Evolutionary conservation across 37 sponge, comb jelly and placozoan genomes (phyloP).

Genomic region (Crambe crambe): DNA sequence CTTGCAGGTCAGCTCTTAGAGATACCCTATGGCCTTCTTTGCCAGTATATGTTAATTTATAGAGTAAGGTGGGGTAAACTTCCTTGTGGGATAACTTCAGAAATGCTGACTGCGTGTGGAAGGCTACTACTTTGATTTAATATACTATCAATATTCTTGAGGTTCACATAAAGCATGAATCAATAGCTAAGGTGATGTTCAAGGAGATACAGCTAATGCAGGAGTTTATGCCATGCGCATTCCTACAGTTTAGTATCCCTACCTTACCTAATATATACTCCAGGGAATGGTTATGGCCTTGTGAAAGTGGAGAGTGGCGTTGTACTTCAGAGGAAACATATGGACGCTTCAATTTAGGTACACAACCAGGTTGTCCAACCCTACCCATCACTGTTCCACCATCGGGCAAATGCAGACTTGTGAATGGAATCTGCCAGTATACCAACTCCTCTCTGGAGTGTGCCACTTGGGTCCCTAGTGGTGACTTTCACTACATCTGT

Average conservation of each 20-base stretch:
- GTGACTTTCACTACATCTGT: conserved; percentile 11
- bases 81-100: not conserved
- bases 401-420: not conserved
- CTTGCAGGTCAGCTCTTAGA: not conserved
- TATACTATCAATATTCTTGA: too few relatives aligned
- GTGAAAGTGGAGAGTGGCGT: not conserved
- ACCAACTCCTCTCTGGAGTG: conserved; percentile 4
- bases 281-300: not conserved
- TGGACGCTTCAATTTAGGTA: not conserved
- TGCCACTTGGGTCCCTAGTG: conserved; percentile 2
- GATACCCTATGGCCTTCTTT: too few relatives aligned
- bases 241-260: too few relatives aligned
- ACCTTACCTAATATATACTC: too few relatives aligned
- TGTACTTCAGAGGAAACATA: conserved; percentile 8
- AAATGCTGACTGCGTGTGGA: too few relatives aligned
- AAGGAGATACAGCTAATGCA: not conserved
- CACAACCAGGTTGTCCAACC: conserved; percentile 1
- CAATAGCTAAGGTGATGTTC: not conserved
- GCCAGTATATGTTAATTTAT: too few relatives aligned
- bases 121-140: too few relatives aligned
- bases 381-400: not conserved
- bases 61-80: not conserved
- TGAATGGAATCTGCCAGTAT: conserved; percentile 19
- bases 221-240: too few relatives aligned
- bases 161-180: too few relatives aligned